These are phyloP conservation scores for Brotula barbata DNA, from an alignment of 2,797 vertebrate genomes.

Conservation along the genomic window DNA sequence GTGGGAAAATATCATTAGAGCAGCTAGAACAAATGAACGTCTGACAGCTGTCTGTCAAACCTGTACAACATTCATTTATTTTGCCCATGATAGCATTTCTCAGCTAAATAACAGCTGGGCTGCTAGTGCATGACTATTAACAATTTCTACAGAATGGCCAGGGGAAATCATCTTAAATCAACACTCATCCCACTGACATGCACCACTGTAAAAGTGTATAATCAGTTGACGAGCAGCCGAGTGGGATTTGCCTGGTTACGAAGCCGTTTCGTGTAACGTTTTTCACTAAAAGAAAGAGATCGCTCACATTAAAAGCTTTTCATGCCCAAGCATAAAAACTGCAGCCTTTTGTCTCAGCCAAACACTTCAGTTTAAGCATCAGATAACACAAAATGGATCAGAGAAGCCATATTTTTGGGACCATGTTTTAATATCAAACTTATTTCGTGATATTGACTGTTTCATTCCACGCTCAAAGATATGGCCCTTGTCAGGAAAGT, in stretches of 20 bases:
- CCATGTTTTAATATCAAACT: conserved; percentile 1
- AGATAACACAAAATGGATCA: no score
- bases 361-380: no score
- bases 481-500: conserved; percentile 23
- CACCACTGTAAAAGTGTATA: no score
- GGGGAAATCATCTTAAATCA: neutral
- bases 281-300: no score
- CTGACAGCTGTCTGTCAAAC: conserved; percentile 74
- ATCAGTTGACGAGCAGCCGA: no score
- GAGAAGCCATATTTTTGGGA: no score
- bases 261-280: no score
- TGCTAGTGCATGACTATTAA: conserved; percentile 47
- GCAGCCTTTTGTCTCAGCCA: no score
- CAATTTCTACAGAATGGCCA: conserved; percentile 25
- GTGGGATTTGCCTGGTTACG: no score
- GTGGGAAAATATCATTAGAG: conserved; percentile 54
- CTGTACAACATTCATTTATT: conserved; percentile 46
- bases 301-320: neutral
- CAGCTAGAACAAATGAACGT: conserved; percentile 58
- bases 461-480: conserved; percentile 32
- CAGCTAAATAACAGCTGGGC: conserved; percentile 15
- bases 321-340: no score
- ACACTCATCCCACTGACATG: neutral
- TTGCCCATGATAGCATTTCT: conserved; percentile 60
- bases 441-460: no score